A percentile compares a stretch with the other conserved stretches of the same genome.
These are phyloP conservation scores for Maccullochella peelii DNA, from an alignment of 2,113 vertebrate genomes.

Conservation along the genomic window DNA sequence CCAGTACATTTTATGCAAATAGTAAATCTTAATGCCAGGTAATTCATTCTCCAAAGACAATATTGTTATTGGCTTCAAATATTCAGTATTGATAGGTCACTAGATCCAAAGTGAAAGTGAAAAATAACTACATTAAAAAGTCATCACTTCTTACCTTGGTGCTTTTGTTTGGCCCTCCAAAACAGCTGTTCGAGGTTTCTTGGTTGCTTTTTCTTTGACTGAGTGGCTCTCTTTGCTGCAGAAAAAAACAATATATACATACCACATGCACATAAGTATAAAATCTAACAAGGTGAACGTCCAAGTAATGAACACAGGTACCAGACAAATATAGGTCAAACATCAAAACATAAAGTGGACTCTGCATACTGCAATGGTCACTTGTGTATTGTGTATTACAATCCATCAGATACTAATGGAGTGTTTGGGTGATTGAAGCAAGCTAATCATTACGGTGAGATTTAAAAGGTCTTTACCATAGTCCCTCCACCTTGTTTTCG, in stretches of 20 bases:
- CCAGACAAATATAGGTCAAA: not conserved
- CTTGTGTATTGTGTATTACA: not conserved
- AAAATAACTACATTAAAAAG: not conserved
- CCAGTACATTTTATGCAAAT: not conserved
- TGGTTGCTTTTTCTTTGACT: not conserved
- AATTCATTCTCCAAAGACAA: not conserved
- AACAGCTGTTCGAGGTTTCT: not conserved
- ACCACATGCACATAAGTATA: not conserved
- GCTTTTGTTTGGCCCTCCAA: not conserved
- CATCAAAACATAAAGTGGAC: not conserved
- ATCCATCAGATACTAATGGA: not conserved
- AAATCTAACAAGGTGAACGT: not conserved
- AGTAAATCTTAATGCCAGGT: not conserved
- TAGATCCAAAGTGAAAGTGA: not conserved
- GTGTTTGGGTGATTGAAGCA: not conserved
- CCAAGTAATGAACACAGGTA: not conserved
- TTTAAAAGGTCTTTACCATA: slow-evolving; percentile 17
- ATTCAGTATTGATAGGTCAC: not conserved
- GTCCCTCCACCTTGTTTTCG: slow-evolving; percentile 5
- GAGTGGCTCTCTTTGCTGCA: slow-evolving; percentile 23
- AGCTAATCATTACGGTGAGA: not conserved
- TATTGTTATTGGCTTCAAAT: not conserved
- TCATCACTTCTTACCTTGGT: slow-evolving; percentile 16
- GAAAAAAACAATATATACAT: not conserved
- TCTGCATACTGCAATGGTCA: not conserved